Conservation (phyloP, 1,140 invertebrate species). For the Conus ventricosus region DNA sequence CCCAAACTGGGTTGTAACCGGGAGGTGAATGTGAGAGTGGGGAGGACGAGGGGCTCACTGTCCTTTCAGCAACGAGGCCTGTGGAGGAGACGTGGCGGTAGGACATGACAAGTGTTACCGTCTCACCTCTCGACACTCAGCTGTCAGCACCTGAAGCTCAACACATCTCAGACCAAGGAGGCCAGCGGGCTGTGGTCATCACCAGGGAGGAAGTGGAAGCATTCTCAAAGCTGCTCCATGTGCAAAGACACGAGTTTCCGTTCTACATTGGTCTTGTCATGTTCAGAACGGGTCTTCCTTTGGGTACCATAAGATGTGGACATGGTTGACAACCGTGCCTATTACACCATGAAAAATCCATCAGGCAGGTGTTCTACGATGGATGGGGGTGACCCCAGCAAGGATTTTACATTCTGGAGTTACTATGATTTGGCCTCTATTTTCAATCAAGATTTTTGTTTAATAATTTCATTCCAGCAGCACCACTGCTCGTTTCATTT, state of each 20-base stretch:
- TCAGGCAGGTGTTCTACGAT: neutral
- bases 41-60: conserved; percentile 26
- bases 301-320: neutral
- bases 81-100: conserved; percentile 8
- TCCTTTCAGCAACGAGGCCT: conserved; percentile 19
- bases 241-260: neutral
- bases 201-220: neutral
- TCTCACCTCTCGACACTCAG: neutral
- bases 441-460: neutral
- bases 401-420: too few species aligned
- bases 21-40: neutral
- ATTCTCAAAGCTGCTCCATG: neutral
- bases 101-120: neutral
- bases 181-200: neutral
- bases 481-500: neutral
- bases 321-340: neutral
- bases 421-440: neutral
- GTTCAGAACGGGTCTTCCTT: neutral
- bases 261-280: neutral
- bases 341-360: neutral
- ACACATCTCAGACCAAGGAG: neutral
- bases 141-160: neutral
- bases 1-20: neutral
- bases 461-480: neutral
- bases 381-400: too few species aligned